Percentiles rank a stretch among this genome's conserved stretches.
These are phyloP conservation scores for Epizoanthus scotinus DNA, from an alignment of 92 coral and sea anemone genomes.

Conservation along the genomic window DNA sequence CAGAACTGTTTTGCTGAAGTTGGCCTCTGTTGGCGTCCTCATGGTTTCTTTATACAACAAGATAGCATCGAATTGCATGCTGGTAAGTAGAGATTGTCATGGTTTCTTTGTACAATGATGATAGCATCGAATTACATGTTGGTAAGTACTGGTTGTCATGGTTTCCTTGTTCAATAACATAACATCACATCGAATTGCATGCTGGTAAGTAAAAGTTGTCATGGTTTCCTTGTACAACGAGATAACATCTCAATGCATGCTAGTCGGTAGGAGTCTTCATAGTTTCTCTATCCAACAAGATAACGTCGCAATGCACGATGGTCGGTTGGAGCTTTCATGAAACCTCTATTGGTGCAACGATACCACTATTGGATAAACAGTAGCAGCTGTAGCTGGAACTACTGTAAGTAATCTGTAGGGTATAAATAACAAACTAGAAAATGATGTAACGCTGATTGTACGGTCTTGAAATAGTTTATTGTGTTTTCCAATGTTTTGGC, in stretches of 20 bases:
- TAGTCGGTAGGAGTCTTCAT: conserved; percentile 70
- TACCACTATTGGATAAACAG: too few relatives aligned
- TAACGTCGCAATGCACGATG: conserved; percentile 71
- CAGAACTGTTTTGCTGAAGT: conserved; percentile 79
- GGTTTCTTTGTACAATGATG: neutral
- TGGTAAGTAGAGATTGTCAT: conserved; percentile 52
- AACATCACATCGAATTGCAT: conserved; percentile 54
- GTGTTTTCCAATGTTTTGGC: too few relatives aligned
- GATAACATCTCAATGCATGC: neutral
- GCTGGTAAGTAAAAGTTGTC: conserved; percentile 57
- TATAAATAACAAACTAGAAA: too few relatives aligned
- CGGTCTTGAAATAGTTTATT: too few relatives aligned
- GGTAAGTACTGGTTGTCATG: conserved; percentile 19
- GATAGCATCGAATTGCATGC: conserved; percentile 67
- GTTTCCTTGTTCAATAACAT: conserved; percentile 72
- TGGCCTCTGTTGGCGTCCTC: conserved; percentile 81
- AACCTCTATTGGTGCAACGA: neutral
- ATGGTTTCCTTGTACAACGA: neutral
- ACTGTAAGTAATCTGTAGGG: too few relatives aligned
- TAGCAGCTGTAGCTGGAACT: too few relatives aligned
- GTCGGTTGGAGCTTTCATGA: conserved; percentile 37
- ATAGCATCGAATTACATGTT: neutral
- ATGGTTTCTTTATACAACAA: conserved; percentile 70
- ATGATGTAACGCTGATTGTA: too few relatives aligned
- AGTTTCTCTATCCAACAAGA: conserved; percentile 66